Evolutionary conservation across 2,888 invertebrate genomes (phyloP).

Genomic region (Eupithecia pulchellata): DNA sequence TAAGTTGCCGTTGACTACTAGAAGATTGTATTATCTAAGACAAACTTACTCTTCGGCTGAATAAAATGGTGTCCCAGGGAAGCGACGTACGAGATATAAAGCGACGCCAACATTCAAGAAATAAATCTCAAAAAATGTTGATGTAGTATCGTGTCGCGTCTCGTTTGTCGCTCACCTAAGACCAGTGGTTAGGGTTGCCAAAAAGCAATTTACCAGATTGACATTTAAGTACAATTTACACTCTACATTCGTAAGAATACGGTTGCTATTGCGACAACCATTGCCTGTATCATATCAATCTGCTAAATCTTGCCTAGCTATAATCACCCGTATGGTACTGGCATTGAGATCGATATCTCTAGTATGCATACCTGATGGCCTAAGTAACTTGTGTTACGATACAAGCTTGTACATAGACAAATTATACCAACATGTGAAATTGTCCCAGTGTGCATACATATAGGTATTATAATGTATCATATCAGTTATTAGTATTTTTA

Average conservation of each 20-base stretch:
- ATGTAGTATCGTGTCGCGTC: neutral
- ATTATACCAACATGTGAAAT: neutral
- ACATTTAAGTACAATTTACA: conserved; percentile 22
- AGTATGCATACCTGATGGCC: conserved; percentile 3
- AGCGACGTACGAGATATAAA: neutral
- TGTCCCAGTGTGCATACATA: neutral
- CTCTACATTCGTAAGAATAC: conserved; percentile 4
- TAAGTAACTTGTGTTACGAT: conserved; percentile 1
- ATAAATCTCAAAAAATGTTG: neutral
- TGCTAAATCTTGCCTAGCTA: conserved; percentile 20
- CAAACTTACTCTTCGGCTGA: neutral
- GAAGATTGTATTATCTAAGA: neutral
- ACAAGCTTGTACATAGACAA: neutral
- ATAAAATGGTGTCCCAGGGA: neutral
- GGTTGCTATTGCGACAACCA: conserved; percentile 28
- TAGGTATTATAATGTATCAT: neutral
- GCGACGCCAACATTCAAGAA: neutral
- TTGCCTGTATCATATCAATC: conserved; percentile 14
- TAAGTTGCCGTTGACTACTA: conserved; percentile 5
- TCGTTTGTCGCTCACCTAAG: neutral
- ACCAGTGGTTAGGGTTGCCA: neutral
- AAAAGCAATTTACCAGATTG: conserved; percentile 3
- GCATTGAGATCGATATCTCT: neutral
- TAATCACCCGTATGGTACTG: conserved; percentile 9
- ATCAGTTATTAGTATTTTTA: neutral